Conservation (phyloP, 1,140 invertebrate genomes). For the Trypoxylus dichotomus region DNA sequence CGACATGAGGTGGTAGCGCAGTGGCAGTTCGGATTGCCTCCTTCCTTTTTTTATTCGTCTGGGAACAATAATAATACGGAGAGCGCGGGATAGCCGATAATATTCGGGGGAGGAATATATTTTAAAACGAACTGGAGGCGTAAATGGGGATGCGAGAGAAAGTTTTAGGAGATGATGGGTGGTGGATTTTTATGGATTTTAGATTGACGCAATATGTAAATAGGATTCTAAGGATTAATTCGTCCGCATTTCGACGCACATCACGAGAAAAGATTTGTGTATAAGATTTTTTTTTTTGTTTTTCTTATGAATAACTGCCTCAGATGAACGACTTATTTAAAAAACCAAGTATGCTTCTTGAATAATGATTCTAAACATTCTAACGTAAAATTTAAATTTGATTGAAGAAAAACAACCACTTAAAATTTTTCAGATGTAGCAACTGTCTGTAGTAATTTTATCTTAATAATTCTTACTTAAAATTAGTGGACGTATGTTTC, state of each 20-base stretch:
- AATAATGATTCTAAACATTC: too few species aligned
- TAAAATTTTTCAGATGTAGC: too few species aligned
- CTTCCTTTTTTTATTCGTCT: neutral
- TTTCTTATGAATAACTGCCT: neutral
- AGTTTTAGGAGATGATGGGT: neutral
- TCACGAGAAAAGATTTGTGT: neutral
- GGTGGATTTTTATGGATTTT: neutral
- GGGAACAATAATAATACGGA: neutral
- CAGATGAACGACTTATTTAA: too few species aligned
- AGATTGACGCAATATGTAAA: slow-evolving; percentile 3
- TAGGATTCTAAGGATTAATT: neutral
- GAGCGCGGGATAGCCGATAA: neutral
- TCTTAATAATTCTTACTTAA: too few species aligned
- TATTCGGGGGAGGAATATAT: slow-evolving; percentile 2
- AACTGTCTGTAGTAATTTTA: too few species aligned
- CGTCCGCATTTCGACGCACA: neutral
- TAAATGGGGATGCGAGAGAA: neutral
- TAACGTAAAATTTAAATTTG: too few species aligned
- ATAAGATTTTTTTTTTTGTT: neutral
- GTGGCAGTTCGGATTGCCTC: neutral
- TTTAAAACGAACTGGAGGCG: neutral
- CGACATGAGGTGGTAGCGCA: neutral
- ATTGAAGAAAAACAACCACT: too few species aligned
- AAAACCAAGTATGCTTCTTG: too few species aligned
- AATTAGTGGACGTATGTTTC: too few species aligned